Evolutionary conservation across 2,797 vertebrate genomes (phyloP).

Genomic region (Argentina silus): DNA sequence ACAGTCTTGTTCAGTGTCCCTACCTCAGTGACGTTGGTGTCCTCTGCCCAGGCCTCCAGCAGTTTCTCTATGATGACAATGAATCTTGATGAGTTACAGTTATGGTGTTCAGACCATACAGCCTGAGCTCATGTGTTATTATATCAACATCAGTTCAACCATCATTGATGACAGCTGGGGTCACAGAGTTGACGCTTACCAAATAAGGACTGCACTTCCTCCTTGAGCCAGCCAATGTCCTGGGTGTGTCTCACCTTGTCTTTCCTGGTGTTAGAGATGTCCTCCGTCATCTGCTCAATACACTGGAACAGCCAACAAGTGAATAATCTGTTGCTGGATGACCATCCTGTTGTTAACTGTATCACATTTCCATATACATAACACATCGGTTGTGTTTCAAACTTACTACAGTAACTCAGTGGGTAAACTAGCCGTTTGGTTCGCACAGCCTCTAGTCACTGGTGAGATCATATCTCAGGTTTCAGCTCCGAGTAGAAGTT

Average conservation of each 20-base stretch:
- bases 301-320: slow-evolving; percentile 1
- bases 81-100: background rate
- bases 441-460: background rate
- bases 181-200: slow-evolving; percentile 2
- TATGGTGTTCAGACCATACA: background rate
- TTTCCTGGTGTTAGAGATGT: slow-evolving; percentile 15
- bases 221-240: slow-evolving; percentile 32
- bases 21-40: slow-evolving; percentile 38
- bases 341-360: too few relatives aligned
- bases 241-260: slow-evolving; percentile 36
- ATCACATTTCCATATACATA: background rate
- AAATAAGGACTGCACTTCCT: slow-evolving; percentile 24
- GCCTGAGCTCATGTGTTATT: background rate
- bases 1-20: background rate
- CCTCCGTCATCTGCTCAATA: slow-evolving; percentile 60
- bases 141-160: background rate
- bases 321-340: background rate
- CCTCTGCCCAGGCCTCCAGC: slow-evolving; percentile 29
- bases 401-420: too few relatives aligned
- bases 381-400: too few relatives aligned
- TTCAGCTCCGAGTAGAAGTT: too few relatives aligned
- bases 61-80: slow-evolving; percentile 29
- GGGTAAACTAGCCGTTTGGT: too few relatives aligned
- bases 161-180: too few relatives aligned
- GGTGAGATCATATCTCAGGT: too few relatives aligned